These are phyloP conservation scores for Lasioglossum albipes DNA, from an alignment of 1,140 invertebrate genomes.

Conservation along the genomic window DNA sequence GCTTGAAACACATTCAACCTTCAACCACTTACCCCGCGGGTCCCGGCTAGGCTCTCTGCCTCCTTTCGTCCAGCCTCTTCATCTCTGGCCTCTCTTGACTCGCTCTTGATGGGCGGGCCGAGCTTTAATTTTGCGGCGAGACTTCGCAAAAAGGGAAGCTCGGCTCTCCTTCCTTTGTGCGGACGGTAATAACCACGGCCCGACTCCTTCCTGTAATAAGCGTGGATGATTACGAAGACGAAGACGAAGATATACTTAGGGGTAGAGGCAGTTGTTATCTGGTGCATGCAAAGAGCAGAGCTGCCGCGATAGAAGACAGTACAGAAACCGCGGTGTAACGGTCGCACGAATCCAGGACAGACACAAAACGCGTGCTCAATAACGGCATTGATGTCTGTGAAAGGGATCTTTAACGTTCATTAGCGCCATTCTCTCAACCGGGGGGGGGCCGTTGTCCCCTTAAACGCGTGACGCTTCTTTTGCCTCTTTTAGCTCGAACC, in stretches of 20 bases:
- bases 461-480: constrained; percentile 24
- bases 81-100: constrained; percentile 21
- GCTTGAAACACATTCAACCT: constrained; percentile 9
- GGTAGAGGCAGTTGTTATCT: constrained; percentile 43
- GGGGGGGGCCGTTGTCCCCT: constrained; percentile 33
- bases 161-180: constrained; percentile 57
- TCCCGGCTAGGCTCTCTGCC: neutral
- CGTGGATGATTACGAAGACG: constrained; percentile 56
- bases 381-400: constrained; percentile 10
- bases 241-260: constrained; percentile 42
- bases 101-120: constrained; percentile 20
- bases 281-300: constrained; percentile 54
- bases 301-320: too few relatives aligned
- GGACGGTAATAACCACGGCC: constrained; percentile 58
- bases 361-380: constrained; percentile 43
- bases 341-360: constrained; percentile 46
- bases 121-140: constrained; percentile 67
- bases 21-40: neutral
- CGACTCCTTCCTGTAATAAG: constrained; percentile 51
- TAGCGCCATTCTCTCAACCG: constrained; percentile 43
- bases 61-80: constrained; percentile 5
- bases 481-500: neutral
- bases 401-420: constrained; percentile 48
- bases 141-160: constrained; percentile 49
- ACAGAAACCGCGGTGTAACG: too few relatives aligned